Conservation (phyloP, 1,140 invertebrate species). For the Chlorops oryzae region DNA sequence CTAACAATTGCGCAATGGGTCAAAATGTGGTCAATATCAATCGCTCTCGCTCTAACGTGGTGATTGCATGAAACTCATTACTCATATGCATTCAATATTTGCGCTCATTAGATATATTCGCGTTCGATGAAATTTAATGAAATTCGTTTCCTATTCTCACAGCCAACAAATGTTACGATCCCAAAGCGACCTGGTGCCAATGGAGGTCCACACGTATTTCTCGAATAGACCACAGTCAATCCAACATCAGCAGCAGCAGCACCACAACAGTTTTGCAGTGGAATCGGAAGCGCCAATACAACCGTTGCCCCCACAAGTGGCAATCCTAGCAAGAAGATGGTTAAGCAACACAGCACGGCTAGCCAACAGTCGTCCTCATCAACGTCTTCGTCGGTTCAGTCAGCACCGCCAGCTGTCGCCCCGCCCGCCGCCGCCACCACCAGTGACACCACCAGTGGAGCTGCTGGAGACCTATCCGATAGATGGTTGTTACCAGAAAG, state of each 20-base stretch:
- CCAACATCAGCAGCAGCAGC: slow-evolving; percentile 9
- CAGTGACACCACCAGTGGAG: not conserved
- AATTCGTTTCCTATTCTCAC: slow-evolving; percentile 7
- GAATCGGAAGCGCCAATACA: not conserved
- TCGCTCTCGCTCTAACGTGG: too few species aligned
- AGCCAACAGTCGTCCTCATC: slow-evolving; percentile 21
- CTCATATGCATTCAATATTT: too few species aligned
- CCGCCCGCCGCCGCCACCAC: not conserved
- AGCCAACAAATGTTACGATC: slow-evolving; percentile 22
- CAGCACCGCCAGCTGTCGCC: too few species aligned
- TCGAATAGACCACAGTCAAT: slow-evolving; percentile 26
- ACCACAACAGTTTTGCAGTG: slow-evolving; percentile 7
- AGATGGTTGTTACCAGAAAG: slow-evolving; percentile 9
- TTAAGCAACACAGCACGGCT: slow-evolving; percentile 19
- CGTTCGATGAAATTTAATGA: slow-evolving; percentile 9
- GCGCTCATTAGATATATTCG: too few species aligned
- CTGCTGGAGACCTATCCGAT: slow-evolving; percentile 7
- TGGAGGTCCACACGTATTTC: slow-evolving; percentile 41
- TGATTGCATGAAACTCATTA: too few species aligned
- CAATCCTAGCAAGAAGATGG: slow-evolving; percentile 14
- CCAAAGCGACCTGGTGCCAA: slow-evolving; percentile 22
- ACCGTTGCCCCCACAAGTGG: not conserved
- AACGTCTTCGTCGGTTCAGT: slow-evolving; percentile 19
- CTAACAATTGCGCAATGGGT: too few species aligned
- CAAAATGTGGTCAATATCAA: too few species aligned